Base-by-base conservation (phyloP, 2,888 invertebrate species). In the Acrobasis repandana region DNA sequence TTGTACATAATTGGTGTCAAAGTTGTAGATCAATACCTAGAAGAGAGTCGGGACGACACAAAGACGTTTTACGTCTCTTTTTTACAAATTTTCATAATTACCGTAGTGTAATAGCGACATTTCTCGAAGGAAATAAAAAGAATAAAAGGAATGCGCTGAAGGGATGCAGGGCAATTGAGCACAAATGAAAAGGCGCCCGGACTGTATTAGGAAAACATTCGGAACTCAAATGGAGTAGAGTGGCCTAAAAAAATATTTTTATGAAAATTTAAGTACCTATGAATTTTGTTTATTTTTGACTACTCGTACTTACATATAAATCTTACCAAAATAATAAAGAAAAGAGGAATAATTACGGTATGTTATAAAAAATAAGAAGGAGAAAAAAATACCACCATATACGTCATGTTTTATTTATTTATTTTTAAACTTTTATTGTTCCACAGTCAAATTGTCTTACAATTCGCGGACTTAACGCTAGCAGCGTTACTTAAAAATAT, bases 141-240 rank as follows among this genome's bases (percentile, higher is more conserved):
- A 83, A 86, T 86, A 86, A 89, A 90, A 89, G 88, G 88, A 91
- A 88, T 83, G 85, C 80, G 83, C 83, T 72, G 84, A 85, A 87
- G 87, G 87, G 88, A 85, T 83, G 83, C 83, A 80, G 79, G 78
- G 85, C 88, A 84, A 90, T 90, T 85, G 87, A 78, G 83, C 80
- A 79, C 85, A 82, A 86, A 88, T 88, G 85, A 86, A 87, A 86
- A 89, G 89, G 88, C 85, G 79, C 79, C 77, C 83, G 83, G 71
- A 79, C 77, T 71, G 78, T 84, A 85, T 88, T 88, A 88, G 82
- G 80, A 80, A 87, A 86, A 88, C 82, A 83, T 83, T 76, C 62
- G 72, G 80, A 74, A 67, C 66, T 76, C 33, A 8, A 63, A 59
- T 47, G 34, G 2, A 1, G 57, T 80, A 62, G 82, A 85, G 80